These are phyloP conservation scores for Eristalis tenax DNA, from an alignment of 2,888 invertebrate genomes.

Conservation along the genomic window DNA sequence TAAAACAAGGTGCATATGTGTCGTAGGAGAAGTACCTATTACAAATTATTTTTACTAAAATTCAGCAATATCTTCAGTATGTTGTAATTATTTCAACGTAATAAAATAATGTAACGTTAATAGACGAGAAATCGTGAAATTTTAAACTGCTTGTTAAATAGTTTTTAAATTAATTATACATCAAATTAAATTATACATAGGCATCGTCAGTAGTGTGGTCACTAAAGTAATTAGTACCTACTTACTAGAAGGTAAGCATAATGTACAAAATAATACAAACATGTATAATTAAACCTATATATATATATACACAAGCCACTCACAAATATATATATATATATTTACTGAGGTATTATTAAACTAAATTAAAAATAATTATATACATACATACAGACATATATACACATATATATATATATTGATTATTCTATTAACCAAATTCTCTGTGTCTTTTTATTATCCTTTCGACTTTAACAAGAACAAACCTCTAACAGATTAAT, in stretches of 20 bases:
- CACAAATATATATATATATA: slow-evolving; percentile 58
- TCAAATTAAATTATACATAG: slow-evolving; percentile 25
- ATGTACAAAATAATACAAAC: slow-evolving; percentile 53
- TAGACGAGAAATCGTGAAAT: slow-evolving; percentile 26
- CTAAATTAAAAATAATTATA: slow-evolving; percentile 40
- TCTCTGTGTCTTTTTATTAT: slow-evolving; percentile 70
- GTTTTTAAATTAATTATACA: slow-evolving; percentile 66
- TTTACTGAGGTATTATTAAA: slow-evolving; percentile 68
- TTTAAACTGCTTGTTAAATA: slow-evolving; percentile 65
- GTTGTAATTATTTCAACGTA: slow-evolving; percentile 37
- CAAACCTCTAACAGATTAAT: slow-evolving; percentile 25
- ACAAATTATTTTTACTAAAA: slow-evolving; percentile 43
- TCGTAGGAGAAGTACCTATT: background rate
- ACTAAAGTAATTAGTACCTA: slow-evolving; percentile 65
- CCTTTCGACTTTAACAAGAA: slow-evolving; percentile 51
- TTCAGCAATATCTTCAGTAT: slow-evolving; percentile 61
- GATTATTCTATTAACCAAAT: slow-evolving; percentile 76
- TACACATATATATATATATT: slow-evolving; percentile 39
- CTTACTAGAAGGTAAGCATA: slow-evolving; percentile 65
- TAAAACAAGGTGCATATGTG: slow-evolving; percentile 13
- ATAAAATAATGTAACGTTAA: slow-evolving; percentile 15
- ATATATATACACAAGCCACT: slow-evolving; percentile 56
- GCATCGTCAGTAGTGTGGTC: slow-evolving; percentile 49
- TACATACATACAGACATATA: slow-evolving; percentile 39
- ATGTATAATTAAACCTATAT: slow-evolving; percentile 38